Evolutionary conservation across 2,797 vertebrate species (phyloP).

Genomic region (Pogonophryne albipinna): DNA sequence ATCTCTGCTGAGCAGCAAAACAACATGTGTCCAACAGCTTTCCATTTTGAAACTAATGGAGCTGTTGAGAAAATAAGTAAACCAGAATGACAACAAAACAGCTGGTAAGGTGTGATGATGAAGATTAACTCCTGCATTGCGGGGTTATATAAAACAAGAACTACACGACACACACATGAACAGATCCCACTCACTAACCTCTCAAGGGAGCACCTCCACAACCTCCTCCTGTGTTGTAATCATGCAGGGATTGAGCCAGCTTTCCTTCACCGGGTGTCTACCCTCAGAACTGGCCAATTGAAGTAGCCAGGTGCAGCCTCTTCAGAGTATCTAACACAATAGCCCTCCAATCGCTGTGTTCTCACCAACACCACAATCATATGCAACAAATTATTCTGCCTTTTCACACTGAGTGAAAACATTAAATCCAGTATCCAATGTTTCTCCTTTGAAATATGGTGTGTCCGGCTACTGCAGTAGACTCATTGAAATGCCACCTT

Average conservation of each 20-base stretch:
- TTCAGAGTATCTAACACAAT: constrained; percentile 57
- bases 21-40: constrained; percentile 69
- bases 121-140: constrained; percentile 45
- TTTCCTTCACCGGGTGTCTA: constrained; percentile 42
- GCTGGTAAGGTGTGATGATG: constrained; percentile 50
- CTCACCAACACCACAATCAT: constrained; percentile 47
- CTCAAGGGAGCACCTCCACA: constrained; percentile 38
- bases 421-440: constrained; percentile 44
- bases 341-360: constrained; percentile 50
- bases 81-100: constrained; percentile 60
- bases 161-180: not conserved
- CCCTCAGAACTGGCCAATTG: constrained; percentile 47
- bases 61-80: constrained; percentile 45
- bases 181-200: constrained; percentile 5
- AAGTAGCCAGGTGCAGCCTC: constrained; percentile 74
- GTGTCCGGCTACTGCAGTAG: not conserved
- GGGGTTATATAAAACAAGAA: constrained; percentile 26
- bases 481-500: not conserved
- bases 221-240: constrained; percentile 60
- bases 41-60: constrained; percentile 65
- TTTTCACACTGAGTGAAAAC: constrained; percentile 58
- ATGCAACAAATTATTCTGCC: constrained; percentile 53
- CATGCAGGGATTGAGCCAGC: constrained; percentile 66
- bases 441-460: constrained; percentile 28
- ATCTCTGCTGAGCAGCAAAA: constrained; percentile 56